Evolutionary conservation across 2,113 vertebrate species (phyloP).

Genomic region (Nanorana parkeri): DNA sequence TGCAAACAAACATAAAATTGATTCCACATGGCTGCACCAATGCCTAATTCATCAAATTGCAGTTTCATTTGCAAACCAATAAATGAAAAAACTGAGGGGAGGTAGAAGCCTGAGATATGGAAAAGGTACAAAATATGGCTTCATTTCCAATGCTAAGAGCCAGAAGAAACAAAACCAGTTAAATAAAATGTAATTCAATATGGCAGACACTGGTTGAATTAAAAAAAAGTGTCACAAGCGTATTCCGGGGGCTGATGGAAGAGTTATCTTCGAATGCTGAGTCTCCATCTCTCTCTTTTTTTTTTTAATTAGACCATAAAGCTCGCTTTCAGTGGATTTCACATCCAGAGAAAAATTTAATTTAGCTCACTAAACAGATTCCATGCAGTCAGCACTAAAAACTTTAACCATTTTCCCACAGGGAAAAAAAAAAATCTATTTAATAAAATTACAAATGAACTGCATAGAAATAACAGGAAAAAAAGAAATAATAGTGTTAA

Average conservation of each 20-base stretch:
- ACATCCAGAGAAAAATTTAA: neutral
- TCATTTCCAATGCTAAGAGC: neutral
- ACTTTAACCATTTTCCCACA: neutral
- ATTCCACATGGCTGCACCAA: neutral
- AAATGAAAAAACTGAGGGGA: neutral
- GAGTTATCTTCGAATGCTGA: neutral
- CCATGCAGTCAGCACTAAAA: neutral
- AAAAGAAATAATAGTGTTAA: neutral
- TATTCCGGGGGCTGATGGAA: too few species aligned
- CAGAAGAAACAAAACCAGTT: slow-evolving; percentile 1
- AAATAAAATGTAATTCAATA: slow-evolving; percentile 46
- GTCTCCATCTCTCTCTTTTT: neutral
- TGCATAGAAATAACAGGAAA: too few species aligned
- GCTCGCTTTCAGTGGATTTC: neutral
- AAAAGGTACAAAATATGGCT: neutral
- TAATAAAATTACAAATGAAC: too few species aligned
- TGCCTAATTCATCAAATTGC: neutral
- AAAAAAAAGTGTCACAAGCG: neutral
- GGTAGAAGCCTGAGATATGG: neutral
- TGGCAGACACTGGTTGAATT: slow-evolving; percentile 24
- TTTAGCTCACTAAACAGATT: neutral
- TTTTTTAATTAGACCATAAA: neutral
- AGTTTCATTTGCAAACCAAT: neutral
- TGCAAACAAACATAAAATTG: too few species aligned
- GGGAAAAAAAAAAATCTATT: neutral